Conservation (phyloP, 2,888 invertebrate species). For the Coecobrya sp. region DNA sequence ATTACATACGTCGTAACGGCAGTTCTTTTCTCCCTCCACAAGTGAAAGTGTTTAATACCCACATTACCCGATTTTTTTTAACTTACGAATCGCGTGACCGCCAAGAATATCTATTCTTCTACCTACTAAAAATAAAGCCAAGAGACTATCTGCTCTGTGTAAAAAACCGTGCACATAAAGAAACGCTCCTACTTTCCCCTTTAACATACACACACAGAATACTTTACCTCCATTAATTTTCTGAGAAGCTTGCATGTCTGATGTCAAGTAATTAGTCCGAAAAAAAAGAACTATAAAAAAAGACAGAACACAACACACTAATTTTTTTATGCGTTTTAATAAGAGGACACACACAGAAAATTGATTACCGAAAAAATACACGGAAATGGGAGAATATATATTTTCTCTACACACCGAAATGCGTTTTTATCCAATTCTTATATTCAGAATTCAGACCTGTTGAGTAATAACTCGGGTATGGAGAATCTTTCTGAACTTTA, state of each 20-base stretch:
- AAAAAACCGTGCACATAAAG: too few species aligned
- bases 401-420: background rate
- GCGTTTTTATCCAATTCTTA: background rate
- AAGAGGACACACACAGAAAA: background rate
- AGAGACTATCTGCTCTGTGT: too few species aligned
- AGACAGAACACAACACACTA: background rate
- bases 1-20: too few species aligned
- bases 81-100: slow-evolving; percentile 2
- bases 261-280: slow-evolving; percentile 22
- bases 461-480: too few species aligned
- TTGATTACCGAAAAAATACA: background rate
- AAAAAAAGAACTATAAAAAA: background rate
- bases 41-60: slow-evolving; percentile 14
- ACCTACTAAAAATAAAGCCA: background rate
- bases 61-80: slow-evolving; percentile 37
- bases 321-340: background rate
- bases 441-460: too few species aligned
- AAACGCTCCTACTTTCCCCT: too few species aligned
- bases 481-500: too few species aligned
- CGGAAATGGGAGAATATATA: background rate
- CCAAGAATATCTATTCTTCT: too few species aligned
- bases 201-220: too few species aligned
- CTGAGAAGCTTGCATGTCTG: slow-evolving; percentile 27
- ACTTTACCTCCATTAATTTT: slow-evolving; percentile 29
- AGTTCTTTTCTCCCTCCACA: background rate